These are phyloP conservation scores for Gymnarchus niloticus DNA, from an alignment of 2,113 vertebrate species.

Conservation along the genomic window DNA sequence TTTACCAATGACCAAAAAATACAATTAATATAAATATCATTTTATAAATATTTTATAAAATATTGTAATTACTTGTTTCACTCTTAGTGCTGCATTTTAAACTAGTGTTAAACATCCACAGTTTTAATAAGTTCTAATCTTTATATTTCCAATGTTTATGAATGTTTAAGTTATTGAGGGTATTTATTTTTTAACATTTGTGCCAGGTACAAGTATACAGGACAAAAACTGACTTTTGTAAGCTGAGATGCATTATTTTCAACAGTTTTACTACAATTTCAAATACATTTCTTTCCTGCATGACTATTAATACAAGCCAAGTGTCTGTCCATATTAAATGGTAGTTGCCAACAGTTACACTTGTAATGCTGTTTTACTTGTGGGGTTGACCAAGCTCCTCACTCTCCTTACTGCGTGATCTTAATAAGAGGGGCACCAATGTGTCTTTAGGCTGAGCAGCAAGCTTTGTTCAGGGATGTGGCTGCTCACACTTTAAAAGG, in stretches of 20 bases:
- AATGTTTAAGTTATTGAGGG: slow-evolving; percentile 24
- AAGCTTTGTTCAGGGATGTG: too few relatives aligned
- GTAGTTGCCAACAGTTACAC: neutral
- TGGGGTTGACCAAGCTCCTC: too few relatives aligned
- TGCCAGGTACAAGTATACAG: neutral
- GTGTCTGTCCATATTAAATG: neutral
- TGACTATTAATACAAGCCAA: slow-evolving; percentile 2
- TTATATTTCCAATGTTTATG: slow-evolving; percentile 26
- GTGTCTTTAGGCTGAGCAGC: neutral
- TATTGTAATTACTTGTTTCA: slow-evolving; percentile 26
- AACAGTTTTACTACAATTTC: neutral
- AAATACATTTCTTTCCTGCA: neutral
- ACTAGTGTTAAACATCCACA: neutral
- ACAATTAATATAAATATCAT: slow-evolving; percentile 44
- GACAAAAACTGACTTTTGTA: slow-evolving; percentile 27
- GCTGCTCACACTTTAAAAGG: too few relatives aligned
- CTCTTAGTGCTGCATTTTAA: slow-evolving; percentile 15
- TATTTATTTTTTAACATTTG: slow-evolving; percentile 19
- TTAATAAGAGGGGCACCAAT: neutral
- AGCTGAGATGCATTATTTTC: neutral
- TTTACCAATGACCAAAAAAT: slow-evolving; percentile 71
- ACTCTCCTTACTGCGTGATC: too few relatives aligned
- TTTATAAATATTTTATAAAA: slow-evolving; percentile 70
- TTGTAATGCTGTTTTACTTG: neutral
- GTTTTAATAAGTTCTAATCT: slow-evolving; percentile 14